Base-by-base conservation (phyloP, 2,113 vertebrate species). In the Proteles cristata region DNA sequence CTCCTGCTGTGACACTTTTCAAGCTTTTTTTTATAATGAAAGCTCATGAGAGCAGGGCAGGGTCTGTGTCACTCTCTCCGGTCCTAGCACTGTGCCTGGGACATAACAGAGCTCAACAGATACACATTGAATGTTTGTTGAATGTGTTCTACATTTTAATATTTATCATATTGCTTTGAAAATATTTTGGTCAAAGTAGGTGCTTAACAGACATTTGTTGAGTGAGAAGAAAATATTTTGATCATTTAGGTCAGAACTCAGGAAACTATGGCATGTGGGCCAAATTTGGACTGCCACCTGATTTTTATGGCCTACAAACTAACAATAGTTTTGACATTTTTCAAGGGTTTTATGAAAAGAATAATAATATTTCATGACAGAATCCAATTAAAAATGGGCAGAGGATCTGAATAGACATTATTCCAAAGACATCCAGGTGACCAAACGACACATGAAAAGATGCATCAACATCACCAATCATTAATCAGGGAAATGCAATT, bases 351-450 rank as follows among this genome's bases (percentile, higher is more conserved):
- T 14, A 21, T 45, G 31, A 31, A 68, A 65, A 86, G 73, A 81
- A 84, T 50, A 94, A 92, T 69, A 83, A 88, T 73, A 86, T 65
- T 95, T 95, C 55, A 87, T 65, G 76, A 76, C 28, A 50, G 21
- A 43, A 26, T 74, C 39, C 39, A 45, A 74, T 43, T 74, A 45
- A 74, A 45, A 48, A 17, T 28, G 76, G 76, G 45, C 45, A 50
- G 76, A 79, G 45, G 45, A 77, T 77, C 76, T 17, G 76, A 77
- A 50, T 4, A 77, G 76, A 50, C 45, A 50, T 79, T 79, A 50
- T 79, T 33, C 45, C 45, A 50, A 33, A 79, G 73, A 50, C 76
- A 50, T 33, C 11, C 45, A 79, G 28, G 50, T 79, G 1, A 8
- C 45, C 45, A 79, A 79, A 45, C 33, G 45, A 16, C 45, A 77